Base-by-base conservation (phyloP, 2,113 vertebrate genomes). In the Sapajus apella region DNA sequence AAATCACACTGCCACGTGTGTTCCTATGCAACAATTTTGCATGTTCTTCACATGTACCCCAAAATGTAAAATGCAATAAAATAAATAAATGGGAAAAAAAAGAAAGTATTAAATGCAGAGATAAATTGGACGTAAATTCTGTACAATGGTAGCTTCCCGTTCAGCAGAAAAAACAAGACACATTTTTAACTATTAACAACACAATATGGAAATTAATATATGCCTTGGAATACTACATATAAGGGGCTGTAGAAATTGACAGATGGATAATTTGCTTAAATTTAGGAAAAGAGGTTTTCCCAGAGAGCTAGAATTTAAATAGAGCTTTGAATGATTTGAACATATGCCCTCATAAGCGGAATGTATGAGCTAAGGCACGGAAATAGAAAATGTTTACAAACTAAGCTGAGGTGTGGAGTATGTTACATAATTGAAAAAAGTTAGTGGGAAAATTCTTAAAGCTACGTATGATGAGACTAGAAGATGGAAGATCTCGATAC, bases 261-360 rank as follows among this genome's bases (percentile, higher is more conserved):
- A 83, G 50, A 55, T 47, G 50, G 75, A 82, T 4, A 47, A 70
- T 75, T 88, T 91, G 35, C 23, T 96, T 88, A 73, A 43, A 84
- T 56, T 64, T 88, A 75, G 40, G 12, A 17, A 25, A 68, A 8
- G 3, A 70, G 61, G 25, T 32, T 94, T 70, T 47, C 27, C 23
- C 30, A 64, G 37, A 37, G 20, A 96, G 30, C 3, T 52, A 56
- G 25, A 40, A 40, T 88, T 94, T 91, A 88, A 91, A 79, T 13
- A 56, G 43, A 4, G 14, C 64, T 97, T 91, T 95, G 50, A 61
- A 93, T 86, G 66, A 76, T 77, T 85, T 90, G 35, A 92, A 76
- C 40, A 92, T 64, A 77, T 35, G 58, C 35, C n/a, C 17, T 77
- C 61, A 43, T 4, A 13, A 76, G 30, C 37, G 27, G 18, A 80